Conservation (phyloP, 2,888 invertebrate species). For the Sisyra nigra region DNA sequence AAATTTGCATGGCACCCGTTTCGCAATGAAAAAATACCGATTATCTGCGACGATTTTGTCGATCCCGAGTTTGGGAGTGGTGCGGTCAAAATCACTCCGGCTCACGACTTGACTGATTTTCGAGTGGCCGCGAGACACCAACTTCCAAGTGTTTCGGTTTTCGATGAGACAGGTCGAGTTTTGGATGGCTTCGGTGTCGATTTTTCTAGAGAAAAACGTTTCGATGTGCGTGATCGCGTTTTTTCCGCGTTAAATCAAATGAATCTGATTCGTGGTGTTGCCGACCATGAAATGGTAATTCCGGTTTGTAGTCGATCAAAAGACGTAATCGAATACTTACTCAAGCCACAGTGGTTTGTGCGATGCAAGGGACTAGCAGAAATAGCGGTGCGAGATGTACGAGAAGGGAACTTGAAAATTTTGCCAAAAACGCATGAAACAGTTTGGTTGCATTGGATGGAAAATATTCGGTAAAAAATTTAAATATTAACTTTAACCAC, state of each 20-base stretch:
- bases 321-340: constrained; percentile 90
- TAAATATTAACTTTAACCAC: no score
- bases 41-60: constrained; percentile 87
- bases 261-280: constrained; percentile 33
- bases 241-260: constrained; percentile 55
- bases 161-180: constrained; percentile 82
- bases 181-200: constrained; percentile 59
- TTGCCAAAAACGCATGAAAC: constrained; percentile 83
- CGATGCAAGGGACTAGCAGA: constrained; percentile 81
- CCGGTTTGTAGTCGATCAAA: constrained; percentile 93
- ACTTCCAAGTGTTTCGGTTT: constrained; percentile 68
- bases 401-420: constrained; percentile 66
- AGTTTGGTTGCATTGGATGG: constrained; percentile 94
- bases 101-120: constrained; percentile 75
- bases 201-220: constrained; percentile 69
- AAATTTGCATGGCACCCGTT: constrained; percentile 81
- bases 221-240: constrained; percentile 73
- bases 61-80: constrained; percentile 93
- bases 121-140: constrained; percentile 57
- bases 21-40: constrained; percentile 61
- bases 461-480: constrained; percentile 56
- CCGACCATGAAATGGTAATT: constrained; percentile 91
- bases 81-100: constrained; percentile 96
- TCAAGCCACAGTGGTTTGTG: constrained; percentile 97
- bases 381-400: constrained; percentile 66